A percentile compares a stretch with the other conserved stretches of the same genome.
These are phyloP conservation scores for Antedon mediterranea DNA, from an alignment of 53 echinoderm and acorn worm genomes.

Conservation along the genomic window DNA sequence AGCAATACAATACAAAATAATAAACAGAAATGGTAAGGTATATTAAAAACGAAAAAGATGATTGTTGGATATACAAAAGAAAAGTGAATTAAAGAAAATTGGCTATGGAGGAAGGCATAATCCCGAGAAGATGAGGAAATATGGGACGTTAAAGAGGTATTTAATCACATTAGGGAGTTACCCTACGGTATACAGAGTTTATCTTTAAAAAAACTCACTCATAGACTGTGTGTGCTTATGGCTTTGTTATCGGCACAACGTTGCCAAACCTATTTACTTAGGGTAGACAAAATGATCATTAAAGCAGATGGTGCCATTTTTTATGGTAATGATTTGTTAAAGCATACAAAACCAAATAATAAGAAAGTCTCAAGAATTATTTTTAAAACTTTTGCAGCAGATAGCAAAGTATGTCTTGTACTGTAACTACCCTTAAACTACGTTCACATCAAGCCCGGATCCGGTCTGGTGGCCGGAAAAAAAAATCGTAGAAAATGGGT, in stretches of 20 bases:
- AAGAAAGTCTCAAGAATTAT: not conserved
- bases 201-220: conserved; percentile 10
- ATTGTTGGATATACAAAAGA: no score
- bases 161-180: conserved; percentile 1
- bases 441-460: no score
- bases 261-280: conserved; percentile 10
- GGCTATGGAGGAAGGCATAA: no score
- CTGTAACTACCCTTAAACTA: not conserved
- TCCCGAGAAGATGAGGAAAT: no score
- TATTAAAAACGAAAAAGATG: no score
- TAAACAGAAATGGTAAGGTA: no score
- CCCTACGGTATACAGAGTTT: not conserved
- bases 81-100: no score
- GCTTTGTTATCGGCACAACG: conserved; percentile 8
- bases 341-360: not conserved
- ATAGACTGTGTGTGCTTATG: no score
- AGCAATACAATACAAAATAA: no score
- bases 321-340: not conserved
- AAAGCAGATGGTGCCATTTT: not conserved
- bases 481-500: no score
- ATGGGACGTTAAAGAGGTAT: conserved; percentile 19
- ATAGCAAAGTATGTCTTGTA: conserved; percentile 3
- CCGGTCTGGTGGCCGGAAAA: no score
- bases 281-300: not conserved
- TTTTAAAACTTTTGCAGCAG: not conserved